These are phyloP conservation scores for Papilio elwesi DNA, from an alignment of 2,888 invertebrate genomes.

Conservation along the genomic window DNA sequence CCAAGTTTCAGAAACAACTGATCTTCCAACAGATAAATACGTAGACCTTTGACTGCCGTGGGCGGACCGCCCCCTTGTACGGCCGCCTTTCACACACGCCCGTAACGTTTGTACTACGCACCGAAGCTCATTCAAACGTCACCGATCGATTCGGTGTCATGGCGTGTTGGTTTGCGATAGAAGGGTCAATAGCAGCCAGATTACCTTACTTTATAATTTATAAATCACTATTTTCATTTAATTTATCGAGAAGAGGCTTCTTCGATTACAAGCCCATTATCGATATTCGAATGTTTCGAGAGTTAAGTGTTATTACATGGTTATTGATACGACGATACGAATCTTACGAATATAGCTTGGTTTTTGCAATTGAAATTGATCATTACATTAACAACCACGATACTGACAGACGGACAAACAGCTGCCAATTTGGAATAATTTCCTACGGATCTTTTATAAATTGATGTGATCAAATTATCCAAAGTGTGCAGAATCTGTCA, in stretches of 20 bases:
- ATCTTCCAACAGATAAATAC: conserved; percentile 38
- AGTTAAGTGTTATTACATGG: too few species aligned
- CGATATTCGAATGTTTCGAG: too few species aligned
- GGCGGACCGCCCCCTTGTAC: conserved; percentile 27
- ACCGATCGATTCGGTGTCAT: conserved; percentile 58
- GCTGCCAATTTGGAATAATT: too few species aligned
- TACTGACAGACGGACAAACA: too few species aligned
- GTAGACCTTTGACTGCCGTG: conserved; percentile 38
- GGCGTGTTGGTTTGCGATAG: conserved; percentile 59
- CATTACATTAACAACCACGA: too few species aligned
- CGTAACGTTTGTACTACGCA: conserved; percentile 14
- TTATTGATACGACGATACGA: too few species aligned
- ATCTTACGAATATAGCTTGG: too few species aligned
- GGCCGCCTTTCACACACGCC: conserved; percentile 32
- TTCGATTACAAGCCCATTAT: neutral
- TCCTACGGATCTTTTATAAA: too few species aligned
- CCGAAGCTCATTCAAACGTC: conserved; percentile 51
- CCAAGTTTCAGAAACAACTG: conserved; percentile 36
- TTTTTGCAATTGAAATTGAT: too few species aligned
- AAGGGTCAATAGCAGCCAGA: conserved; percentile 4
- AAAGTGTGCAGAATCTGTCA: too few species aligned
- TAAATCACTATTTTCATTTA: neutral
- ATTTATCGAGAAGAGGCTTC: neutral
- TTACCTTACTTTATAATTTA: conserved; percentile 1
- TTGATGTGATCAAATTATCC: too few species aligned